Percentiles rank a stretch among this genome's conserved stretches.
Conservation (phyloP, 1,140 invertebrate genomes). For the Drosophila kohkoa region DNA sequence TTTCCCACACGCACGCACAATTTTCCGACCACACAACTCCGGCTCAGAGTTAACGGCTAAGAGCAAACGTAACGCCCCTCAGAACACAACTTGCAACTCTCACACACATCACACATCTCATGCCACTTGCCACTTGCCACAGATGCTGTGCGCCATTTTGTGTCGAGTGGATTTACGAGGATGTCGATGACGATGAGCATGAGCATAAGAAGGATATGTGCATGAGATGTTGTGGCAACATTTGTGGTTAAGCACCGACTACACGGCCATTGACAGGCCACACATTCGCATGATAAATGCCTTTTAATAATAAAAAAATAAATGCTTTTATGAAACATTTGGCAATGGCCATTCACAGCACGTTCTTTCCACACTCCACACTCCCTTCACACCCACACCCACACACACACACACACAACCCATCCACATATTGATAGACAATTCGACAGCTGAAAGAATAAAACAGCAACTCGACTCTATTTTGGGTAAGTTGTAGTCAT, state of each 20-base stretch:
- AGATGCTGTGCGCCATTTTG: conserved; percentile 63
- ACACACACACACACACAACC: background rate
- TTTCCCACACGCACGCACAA: conserved; percentile 48
- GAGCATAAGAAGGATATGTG: background rate
- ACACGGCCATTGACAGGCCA: conserved; percentile 67
- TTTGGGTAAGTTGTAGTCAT: too few species aligned
- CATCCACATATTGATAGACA: too few species aligned
- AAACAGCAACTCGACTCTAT: too few species aligned
- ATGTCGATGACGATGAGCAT: conserved; percentile 18
- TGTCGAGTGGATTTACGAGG: conserved; percentile 76
- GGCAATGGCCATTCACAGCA: conserved; percentile 8
- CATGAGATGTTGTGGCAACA: conserved; percentile 64
- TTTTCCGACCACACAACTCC: conserved; percentile 47
- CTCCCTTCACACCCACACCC: background rate
- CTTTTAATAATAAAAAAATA: conserved; percentile 72
- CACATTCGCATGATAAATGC: conserved; percentile 72
- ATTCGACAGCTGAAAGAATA: too few species aligned
- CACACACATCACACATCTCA: background rate
- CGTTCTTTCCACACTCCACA: background rate
- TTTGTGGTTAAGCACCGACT: conserved; percentile 78
- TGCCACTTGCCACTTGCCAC: conserved; percentile 13
- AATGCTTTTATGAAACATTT: conserved; percentile 42
- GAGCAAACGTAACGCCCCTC: conserved; percentile 43
- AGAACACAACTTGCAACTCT: conserved; percentile 1
- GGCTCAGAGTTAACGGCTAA: conserved; percentile 1